phyloP scores from a whole-genome alignment of 1,140 invertebrate species.

The Drosophila bocki region DNA sequence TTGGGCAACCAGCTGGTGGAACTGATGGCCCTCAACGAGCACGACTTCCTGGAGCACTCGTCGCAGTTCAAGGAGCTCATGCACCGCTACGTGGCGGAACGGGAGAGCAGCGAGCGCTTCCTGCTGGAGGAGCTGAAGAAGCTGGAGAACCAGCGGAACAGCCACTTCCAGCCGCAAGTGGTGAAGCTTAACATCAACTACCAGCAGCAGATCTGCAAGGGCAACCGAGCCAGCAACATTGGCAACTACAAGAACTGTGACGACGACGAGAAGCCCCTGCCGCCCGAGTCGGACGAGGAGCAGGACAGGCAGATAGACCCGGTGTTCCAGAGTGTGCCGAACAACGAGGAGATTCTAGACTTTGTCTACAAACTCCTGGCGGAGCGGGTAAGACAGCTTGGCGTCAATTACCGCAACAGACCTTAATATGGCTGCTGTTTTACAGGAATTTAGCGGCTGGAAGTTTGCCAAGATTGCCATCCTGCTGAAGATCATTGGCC shows the following conservation, averaged over 20 bases:
- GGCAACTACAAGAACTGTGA: slow-evolving; percentile 78
- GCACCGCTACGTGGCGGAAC: slow-evolving; percentile 67
- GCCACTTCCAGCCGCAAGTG: slow-evolving; percentile 54
- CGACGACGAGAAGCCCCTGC: slow-evolving; percentile 59
- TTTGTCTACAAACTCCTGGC: slow-evolving; percentile 73
- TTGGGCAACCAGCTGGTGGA: slow-evolving; percentile 75
- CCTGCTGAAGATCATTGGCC: slow-evolving; percentile 74
- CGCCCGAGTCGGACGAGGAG: slow-evolving; percentile 55
- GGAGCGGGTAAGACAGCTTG: slow-evolving; percentile 49
- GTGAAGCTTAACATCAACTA: slow-evolving; percentile 68
- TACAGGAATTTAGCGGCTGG: slow-evolving; percentile 73
- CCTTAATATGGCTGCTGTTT: neutral
- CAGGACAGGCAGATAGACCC: slow-evolving; percentile 72
- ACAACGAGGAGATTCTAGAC: slow-evolving; percentile 66
- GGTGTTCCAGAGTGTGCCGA: slow-evolving; percentile 78
- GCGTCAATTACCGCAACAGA: neutral
- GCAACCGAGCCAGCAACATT: slow-evolving; percentile 79
- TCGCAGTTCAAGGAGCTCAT: slow-evolving; percentile 65
- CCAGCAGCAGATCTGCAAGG: slow-evolving; percentile 76
- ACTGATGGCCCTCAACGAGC: slow-evolving; percentile 72
- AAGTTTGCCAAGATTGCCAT: slow-evolving; percentile 81
- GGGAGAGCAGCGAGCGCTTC: slow-evolving; percentile 71
- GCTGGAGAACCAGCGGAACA: slow-evolving; percentile 61
- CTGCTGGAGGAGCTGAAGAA: slow-evolving; percentile 67
- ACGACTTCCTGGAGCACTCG: slow-evolving; percentile 61